phyloP scores from a whole-genome alignment of 2,888 invertebrate genomes.

The Pediacus dermestoides region DNA sequence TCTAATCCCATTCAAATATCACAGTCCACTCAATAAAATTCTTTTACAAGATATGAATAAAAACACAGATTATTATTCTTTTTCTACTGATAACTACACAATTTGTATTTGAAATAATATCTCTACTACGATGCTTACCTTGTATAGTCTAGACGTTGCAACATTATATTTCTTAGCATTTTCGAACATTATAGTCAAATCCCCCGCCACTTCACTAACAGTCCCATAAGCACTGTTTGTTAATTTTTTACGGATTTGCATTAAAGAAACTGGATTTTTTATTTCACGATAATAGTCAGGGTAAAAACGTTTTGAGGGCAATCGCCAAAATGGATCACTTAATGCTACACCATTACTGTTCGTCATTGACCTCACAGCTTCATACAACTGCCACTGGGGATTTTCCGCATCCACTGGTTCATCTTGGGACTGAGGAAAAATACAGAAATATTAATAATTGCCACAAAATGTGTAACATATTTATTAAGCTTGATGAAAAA shows the following conservation, averaged over 20 bases:
- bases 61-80: too few species aligned
- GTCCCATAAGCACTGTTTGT: constrained; percentile 78
- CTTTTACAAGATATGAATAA: constrained; percentile 1
- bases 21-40: not conserved
- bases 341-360: constrained; percentile 69
- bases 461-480: too few species aligned
- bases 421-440: too few species aligned
- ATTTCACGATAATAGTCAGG: constrained; percentile 98
- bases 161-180: constrained; percentile 91
- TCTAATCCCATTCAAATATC: too few species aligned
- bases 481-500: too few species aligned
- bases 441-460: too few species aligned
- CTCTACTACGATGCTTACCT: constrained; percentile 53
- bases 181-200: constrained; percentile 94
- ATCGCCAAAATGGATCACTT: constrained; percentile 88
- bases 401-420: constrained; percentile 55
- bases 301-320: constrained; percentile 87
- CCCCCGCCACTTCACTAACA: constrained; percentile 84
- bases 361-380: constrained; percentile 68
- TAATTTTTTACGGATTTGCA: constrained; percentile 85
- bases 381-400: constrained; percentile 88
- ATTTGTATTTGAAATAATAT: too few species aligned
- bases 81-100: too few species aligned
- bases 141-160: constrained; percentile 75
- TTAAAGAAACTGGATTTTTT: constrained; percentile 89